A percentile compares a stretch with the other conserved stretches of the same genome.
Conservation (phyloP, 64 coral and sea anemone genomes). For the Porites australiensis region DNA sequence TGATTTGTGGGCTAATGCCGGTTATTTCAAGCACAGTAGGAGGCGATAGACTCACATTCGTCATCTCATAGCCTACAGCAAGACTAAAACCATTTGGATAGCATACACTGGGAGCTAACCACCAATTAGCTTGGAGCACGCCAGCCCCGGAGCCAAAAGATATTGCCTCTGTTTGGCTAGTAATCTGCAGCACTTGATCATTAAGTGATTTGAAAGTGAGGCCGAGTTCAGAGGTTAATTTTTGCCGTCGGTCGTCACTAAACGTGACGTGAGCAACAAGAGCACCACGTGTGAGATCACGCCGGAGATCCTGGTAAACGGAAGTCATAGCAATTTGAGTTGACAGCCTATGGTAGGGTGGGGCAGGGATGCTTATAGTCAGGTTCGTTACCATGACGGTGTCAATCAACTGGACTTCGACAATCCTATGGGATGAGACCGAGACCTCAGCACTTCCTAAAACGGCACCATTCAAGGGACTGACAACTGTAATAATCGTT, state of each 20-base stretch:
- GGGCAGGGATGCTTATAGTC: conserved; percentile 40
- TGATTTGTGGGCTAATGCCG: conserved; percentile 50
- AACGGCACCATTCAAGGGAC: conserved; percentile 9
- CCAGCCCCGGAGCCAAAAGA: conserved; percentile 67
- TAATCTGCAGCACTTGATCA: conserved; percentile 50
- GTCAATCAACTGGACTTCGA: conserved; percentile 54
- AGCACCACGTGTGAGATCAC: conserved; percentile 64
- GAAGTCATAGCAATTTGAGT: conserved; percentile 45
- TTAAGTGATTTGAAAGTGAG: conserved; percentile 51
- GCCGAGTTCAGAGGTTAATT: conserved; percentile 23
- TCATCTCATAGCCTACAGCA: conserved; percentile 47
- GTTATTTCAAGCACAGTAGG: conserved; percentile 56
- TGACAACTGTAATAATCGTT: conserved; percentile 41
- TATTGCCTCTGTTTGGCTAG: conserved; percentile 42
- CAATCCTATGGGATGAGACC: conserved; percentile 14
- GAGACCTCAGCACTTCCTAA: conserved; percentile 30
- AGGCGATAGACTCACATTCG: conserved; percentile 58
- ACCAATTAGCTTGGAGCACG: conserved; percentile 57
- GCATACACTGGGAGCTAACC: conserved; percentile 36
- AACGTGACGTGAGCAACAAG: conserved; percentile 57
- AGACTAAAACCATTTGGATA: conserved; percentile 49
- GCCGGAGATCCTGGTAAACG: conserved; percentile 37
- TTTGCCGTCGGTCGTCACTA: conserved; percentile 55
- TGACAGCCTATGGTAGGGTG: conserved; percentile 66
- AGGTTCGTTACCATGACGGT: conserved; percentile 71